A percentile compares a stretch with the other conserved stretches of the same genome.
Evolutionary conservation across 2,797 vertebrate genomes (phyloP).

Genomic region (Sciurus vulgaris): DNA sequence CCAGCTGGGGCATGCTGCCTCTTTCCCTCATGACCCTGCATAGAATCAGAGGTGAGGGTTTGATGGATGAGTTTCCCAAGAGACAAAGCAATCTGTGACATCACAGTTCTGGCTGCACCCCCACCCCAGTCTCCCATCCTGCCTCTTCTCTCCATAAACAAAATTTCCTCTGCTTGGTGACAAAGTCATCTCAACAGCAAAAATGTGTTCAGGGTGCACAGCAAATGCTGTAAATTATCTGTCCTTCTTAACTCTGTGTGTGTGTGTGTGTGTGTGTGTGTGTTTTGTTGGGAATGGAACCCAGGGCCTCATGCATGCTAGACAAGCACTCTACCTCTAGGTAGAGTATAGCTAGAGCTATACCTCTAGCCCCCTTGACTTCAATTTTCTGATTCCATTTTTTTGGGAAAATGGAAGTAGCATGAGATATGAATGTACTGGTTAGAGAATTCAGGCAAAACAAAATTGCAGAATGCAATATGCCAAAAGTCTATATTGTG

Average conservation of each 20-base stretch:
- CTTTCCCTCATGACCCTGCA: conserved; percentile 86
- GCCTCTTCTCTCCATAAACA: conserved; percentile 73
- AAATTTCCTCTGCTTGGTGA: conserved; percentile 73
- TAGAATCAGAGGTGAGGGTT: conserved; percentile 87
- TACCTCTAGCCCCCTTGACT: neutral
- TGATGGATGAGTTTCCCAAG: conserved; percentile 89
- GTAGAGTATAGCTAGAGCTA: too few species aligned
- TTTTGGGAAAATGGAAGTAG: neutral
- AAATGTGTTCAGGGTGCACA: neutral
- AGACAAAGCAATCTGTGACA: conserved; percentile 88
- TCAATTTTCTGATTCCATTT: neutral
- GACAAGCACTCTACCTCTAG: too few species aligned
- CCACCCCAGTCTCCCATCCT: conserved; percentile 64
- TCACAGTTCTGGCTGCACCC: conserved; percentile 79
- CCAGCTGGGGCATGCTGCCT: conserved; percentile 86
- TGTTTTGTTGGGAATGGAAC: too few species aligned
- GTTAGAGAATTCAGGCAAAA: neutral
- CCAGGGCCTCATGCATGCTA: too few species aligned
- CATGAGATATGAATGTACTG: neutral
- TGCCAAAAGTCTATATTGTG: neutral
- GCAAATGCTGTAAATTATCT: conserved; percentile 43
- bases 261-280: too few species aligned
- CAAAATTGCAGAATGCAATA: neutral
- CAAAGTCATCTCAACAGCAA: conserved; percentile 67
- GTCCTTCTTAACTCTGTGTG: neutral